Conservation (phyloP, 2,888 invertebrate species). For the Gryllus longicercus region DNA sequence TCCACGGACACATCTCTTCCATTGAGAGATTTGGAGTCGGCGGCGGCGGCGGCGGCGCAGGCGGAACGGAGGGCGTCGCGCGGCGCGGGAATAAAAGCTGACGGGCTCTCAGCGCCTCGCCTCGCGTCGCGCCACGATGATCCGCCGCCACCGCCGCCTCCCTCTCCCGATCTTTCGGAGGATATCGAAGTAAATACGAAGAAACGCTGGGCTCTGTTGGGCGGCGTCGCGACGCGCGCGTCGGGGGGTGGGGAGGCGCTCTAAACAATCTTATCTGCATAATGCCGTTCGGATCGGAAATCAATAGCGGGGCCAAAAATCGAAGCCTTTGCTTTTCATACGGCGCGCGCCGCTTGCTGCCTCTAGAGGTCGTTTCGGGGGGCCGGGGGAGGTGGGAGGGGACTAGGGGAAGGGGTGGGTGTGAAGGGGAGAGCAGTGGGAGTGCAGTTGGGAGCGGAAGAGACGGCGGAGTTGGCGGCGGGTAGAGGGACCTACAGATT, state of each 20-base stretch:
- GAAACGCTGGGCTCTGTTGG: background rate
- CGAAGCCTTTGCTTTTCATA: background rate
- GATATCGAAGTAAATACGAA: background rate
- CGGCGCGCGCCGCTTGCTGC: too few relatives aligned
- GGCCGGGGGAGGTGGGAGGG: too few relatives aligned
- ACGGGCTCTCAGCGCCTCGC: background rate
- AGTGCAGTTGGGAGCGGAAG: too few relatives aligned
- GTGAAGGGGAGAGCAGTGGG: too few relatives aligned
- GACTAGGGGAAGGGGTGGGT: rapidly evolving
- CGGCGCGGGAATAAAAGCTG: background rate
- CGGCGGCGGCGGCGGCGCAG: background rate
- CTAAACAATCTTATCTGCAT: conserved; percentile 6
- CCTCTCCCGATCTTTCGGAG: background rate
- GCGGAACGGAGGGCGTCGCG: background rate
- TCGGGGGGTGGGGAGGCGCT: background rate
- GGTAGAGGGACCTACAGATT: too few relatives aligned
- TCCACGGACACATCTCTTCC: too few relatives aligned
- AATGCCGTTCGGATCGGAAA: conserved; percentile 7
- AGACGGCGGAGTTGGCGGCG: too few relatives aligned
- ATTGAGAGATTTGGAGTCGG: background rate
- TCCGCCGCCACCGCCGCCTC: background rate
- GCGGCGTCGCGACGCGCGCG: background rate
- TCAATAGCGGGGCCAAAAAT: background rate
- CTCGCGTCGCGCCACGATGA: background rate
- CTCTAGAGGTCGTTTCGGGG: too few relatives aligned